phyloP scores from a whole-genome alignment of 2,113 vertebrate genomes.

The Shinisaurus crocodilurus region DNA sequence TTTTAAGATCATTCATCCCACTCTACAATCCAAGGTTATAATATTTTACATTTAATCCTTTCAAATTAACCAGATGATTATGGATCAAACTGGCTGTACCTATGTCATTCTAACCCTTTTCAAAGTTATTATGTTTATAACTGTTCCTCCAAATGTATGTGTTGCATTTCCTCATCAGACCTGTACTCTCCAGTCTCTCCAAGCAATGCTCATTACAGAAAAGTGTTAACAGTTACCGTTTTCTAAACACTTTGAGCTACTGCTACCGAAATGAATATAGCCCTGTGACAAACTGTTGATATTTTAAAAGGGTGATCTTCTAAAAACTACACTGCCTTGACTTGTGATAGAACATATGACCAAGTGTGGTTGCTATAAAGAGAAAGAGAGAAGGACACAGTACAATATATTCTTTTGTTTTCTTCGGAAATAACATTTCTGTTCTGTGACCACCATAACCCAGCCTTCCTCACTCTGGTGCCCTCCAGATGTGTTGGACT shows the following conservation, averaged over 20 bases:
- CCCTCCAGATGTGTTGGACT: too few relatives aligned
- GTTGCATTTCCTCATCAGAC: neutral
- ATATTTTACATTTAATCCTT: neutral
- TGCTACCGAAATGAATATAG: slow-evolving; percentile 47
- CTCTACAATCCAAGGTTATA: neutral
- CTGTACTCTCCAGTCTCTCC: neutral
- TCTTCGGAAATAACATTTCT: slow-evolving; percentile 43
- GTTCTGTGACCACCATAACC: neutral
- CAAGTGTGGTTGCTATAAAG: neutral
- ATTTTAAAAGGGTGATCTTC: slow-evolving; percentile 37
- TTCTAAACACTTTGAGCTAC: slow-evolving; percentile 20
- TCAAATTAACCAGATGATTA: neutral
- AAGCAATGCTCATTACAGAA: slow-evolving; percentile 13
- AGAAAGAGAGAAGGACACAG: slow-evolving; percentile 31
- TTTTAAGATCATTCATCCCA: neutral
- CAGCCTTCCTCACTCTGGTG: neutral
- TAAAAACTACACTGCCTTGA: slow-evolving; percentile 28
- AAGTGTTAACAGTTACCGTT: slow-evolving; percentile 22
- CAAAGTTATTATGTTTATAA: neutral
- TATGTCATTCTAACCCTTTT: neutral
- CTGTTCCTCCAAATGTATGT: neutral
- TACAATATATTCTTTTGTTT: slow-evolving; percentile 56
- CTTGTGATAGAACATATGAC: slow-evolving; percentile 61
- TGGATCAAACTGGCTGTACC: neutral
- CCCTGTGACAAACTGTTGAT: slow-evolving; percentile 13